phyloP scores from a whole-genome alignment of 1,140 invertebrate species.

The Camponotus vicinus region DNA sequence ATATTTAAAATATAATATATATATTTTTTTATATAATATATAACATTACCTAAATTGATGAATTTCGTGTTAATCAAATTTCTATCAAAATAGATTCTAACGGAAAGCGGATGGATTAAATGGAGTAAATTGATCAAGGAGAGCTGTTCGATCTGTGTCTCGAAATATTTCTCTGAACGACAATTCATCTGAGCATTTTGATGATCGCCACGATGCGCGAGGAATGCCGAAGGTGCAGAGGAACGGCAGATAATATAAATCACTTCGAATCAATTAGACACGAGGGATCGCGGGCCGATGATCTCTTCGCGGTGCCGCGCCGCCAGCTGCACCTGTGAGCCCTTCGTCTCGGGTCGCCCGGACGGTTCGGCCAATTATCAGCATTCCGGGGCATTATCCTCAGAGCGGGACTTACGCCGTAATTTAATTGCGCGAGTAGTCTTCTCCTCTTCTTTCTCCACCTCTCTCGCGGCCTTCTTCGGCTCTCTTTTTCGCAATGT shows the following conservation, averaged over 20 bases:
- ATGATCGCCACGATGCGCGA: constrained; percentile 28
- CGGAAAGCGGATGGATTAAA: neutral
- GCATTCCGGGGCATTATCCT: constrained; percentile 83
- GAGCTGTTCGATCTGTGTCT: constrained; percentile 8
- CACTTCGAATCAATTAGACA: constrained; percentile 82
- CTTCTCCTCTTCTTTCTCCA: constrained; percentile 66
- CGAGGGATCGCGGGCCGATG: constrained; percentile 80
- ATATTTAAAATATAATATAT: no score
- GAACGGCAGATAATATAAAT: constrained; percentile 78
- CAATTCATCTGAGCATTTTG: constrained; percentile 34
- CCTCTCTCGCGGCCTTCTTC: constrained; percentile 22
- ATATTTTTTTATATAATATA: neutral
- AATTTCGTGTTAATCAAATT: neutral
- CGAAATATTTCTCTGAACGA: neutral
- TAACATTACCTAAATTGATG: neutral
- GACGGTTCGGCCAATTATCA: constrained; percentile 83
- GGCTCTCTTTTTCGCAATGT: constrained; percentile 38
- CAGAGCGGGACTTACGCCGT: constrained; percentile 77
- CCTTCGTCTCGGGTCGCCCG: constrained; percentile 75
- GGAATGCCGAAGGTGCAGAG: constrained; percentile 69
- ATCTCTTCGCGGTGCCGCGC: constrained; percentile 72
- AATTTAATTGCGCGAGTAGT: constrained; percentile 75
- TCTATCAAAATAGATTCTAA: neutral
- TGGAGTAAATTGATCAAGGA: no score
- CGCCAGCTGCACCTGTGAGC: constrained; percentile 75